A percentile compares a stretch with the other conserved stretches of the same genome.
phyloP scores from a whole-genome alignment of 1,140 invertebrate genomes.

The Drosophila insularis region DNA sequence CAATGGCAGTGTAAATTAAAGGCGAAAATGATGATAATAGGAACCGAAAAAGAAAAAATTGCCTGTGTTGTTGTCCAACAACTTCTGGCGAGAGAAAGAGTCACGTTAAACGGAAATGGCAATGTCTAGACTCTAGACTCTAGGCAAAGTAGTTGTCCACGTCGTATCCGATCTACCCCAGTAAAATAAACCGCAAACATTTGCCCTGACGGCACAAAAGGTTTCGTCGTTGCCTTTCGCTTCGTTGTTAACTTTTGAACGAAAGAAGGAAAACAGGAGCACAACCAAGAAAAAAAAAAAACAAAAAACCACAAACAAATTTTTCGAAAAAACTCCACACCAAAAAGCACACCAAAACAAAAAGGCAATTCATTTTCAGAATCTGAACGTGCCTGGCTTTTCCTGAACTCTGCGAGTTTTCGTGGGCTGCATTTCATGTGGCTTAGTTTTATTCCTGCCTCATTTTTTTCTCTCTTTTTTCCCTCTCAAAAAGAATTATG shows the following conservation, averaged over 20 bases:
- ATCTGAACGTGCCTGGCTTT: slow-evolving; percentile 15
- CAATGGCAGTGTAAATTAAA: slow-evolving; percentile 54
- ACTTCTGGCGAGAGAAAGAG: slow-evolving; percentile 24
- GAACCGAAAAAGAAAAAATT: slow-evolving; percentile 18
- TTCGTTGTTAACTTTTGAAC: slow-evolving; percentile 15
- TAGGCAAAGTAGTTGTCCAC: slow-evolving; percentile 8
- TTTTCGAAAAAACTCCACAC: slow-evolving; percentile 15
- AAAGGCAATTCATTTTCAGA: slow-evolving; percentile 26
- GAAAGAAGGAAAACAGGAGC: slow-evolving; percentile 9
- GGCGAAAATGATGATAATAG: slow-evolving; percentile 56
- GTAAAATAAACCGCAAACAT: slow-evolving; percentile 61
- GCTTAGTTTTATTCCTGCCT: slow-evolving; percentile 7
- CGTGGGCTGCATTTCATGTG: slow-evolving; percentile 20
- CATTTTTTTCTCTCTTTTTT: neutral
- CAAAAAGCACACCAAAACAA: neutral
- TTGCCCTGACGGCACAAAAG: slow-evolving; percentile 66
- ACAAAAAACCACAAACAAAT: slow-evolving; percentile 23
- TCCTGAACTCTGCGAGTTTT: slow-evolving; percentile 10
- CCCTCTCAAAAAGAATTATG: neutral
- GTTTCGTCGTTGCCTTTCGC: slow-evolving; percentile 52
- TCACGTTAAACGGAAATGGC: slow-evolving; percentile 79
- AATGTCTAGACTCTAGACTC: slow-evolving; percentile 74
- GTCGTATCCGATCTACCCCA: neutral
- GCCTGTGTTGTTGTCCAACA: slow-evolving; percentile 26
- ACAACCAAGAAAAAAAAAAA: slow-evolving; percentile 24